Evolutionary conservation across 2,113 vertebrate species (phyloP), one percentile per base, ranked within the genome.

Genomic region (Xenus cinereus): DNA sequence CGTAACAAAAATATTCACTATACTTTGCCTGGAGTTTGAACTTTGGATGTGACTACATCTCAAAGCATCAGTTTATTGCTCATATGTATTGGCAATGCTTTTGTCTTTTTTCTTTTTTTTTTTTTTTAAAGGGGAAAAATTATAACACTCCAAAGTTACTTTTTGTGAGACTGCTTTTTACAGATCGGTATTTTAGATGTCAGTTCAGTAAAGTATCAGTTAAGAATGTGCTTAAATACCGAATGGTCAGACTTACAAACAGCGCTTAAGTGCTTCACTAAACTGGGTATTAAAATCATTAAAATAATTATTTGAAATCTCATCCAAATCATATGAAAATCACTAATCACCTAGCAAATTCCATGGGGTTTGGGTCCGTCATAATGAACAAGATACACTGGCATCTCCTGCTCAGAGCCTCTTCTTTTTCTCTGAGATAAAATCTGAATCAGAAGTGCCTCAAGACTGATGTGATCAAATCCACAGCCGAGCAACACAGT

Each of bases 371-470:
- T 10, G 14, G 12, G 14, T 75, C 88, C 39, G 15, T 76, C 60
- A 20, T 72, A 83, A 54, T 35, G 74, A 81, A 56, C 27, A 69
- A 62, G 54, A 79, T 41, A 15, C 2, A 43, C 7, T 41, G 62
- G 66, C 74, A 74, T 75, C 60, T 94, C 12, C 35, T 88, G 33
- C 84, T 94, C 57, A 88, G 87, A 93, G 90, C 22, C 39, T 91
- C 93, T 95, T 81, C 73, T 93, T 95, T 95, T 37, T 86, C 83
- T 93, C 76, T 63, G 69, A 95, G 84, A 67, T 35, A 92, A 94
- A 94, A 96, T 50, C 74, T 19, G 1, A 8, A 73, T 83, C 85
- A 90, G 83, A 89, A 94, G 27, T 79, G 73, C 77, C 67, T 95
- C 80, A 79, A 85, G 56, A 53, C 30, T 51, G 50, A 80, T 59